Evolutionary conservation across 2,797 vertebrate genomes (phyloP), one percentile per base, ranked within the genome.

Genomic region (Hypotaenidia philippensis): DNA sequence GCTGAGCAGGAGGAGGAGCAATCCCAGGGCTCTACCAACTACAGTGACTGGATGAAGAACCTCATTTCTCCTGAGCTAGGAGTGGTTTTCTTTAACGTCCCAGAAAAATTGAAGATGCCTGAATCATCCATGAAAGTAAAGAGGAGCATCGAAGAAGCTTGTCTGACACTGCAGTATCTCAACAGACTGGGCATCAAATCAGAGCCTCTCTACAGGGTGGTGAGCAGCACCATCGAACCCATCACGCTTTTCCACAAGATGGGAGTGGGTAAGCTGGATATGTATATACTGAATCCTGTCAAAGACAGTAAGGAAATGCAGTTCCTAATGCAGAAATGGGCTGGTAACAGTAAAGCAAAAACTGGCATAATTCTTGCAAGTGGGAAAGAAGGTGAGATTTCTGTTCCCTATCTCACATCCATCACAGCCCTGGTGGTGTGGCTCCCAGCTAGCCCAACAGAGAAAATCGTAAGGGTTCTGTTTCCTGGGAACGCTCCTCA

Each of bases 281-380:
- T 99, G 99, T 99, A 99, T 25, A 93, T 99, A 78, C 97, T 99
- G 86, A 99, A 99, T 92, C 99, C 99, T 23, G 99, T 99, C 34
- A 99, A 99, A 90, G 99, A 99, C 94, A 99, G 99, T 98, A 99
- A 99, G 96, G 99, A 99, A 98, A 99, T 99, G 99, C 99, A 99
- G 92, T 99, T 99, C 95, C 98, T 99, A 45, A 99, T 99, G 99
- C 99, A 99, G 89, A 99, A 99, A 95, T 99, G 99, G 99, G 98
- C 99, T 31, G 99, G 99, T 29, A 99, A 99, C 89, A 99, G 99
- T 97, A 99, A 99, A 97, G 99, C 99, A 81, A 99, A 99, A 97
- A 99, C 99, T 21, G 99, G 99, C 21, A 99, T 99, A n/a, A 97
- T 97, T 71, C 98, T 99, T 44, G 96, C 99, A 38, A 99, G 97